Evolutionary conservation across 2,113 vertebrate genomes (phyloP).

Genomic region (Pogona vitticeps): DNA sequence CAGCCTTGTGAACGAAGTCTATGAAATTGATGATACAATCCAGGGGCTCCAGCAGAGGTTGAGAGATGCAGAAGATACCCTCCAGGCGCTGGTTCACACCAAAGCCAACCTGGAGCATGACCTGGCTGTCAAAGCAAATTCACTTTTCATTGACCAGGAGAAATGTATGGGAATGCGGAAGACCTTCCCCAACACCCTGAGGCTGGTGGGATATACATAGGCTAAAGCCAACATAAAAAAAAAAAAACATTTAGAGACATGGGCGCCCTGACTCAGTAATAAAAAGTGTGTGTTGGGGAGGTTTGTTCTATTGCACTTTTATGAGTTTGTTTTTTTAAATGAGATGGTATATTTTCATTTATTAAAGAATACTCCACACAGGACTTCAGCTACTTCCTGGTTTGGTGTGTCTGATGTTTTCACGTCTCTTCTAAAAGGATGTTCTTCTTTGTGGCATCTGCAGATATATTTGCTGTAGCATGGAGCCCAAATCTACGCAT

Average conservation of each 20-base stretch:
- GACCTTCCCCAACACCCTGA: slow-evolving; percentile 85
- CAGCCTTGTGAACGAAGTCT: slow-evolving; percentile 89
- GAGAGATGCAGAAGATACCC: slow-evolving; percentile 82
- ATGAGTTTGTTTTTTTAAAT: slow-evolving; percentile 15
- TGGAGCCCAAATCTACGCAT: neutral
- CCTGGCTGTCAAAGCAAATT: slow-evolving; percentile 89
- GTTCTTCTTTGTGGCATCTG: neutral
- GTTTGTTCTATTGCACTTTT: rapidly evolving
- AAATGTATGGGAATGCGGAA: slow-evolving; percentile 94
- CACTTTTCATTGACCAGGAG: slow-evolving; percentile 93
- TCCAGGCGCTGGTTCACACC: slow-evolving; percentile 85
- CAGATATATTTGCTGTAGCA: neutral
- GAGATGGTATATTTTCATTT: neutral
- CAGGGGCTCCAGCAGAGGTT: slow-evolving; percentile 84
- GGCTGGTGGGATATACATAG: slow-evolving; percentile 85
- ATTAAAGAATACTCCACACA: slow-evolving; percentile 33
- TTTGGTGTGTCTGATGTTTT: slow-evolving; percentile 4
- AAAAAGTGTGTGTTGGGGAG: rapidly evolving
- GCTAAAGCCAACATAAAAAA: rapidly evolving
- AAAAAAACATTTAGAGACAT: neutral
- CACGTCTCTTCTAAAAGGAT: neutral
- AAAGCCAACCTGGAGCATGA: slow-evolving; percentile 89
- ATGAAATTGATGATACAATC: slow-evolving; percentile 87
- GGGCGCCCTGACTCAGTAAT: rapidly evolving
- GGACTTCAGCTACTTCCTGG: neutral